A percentile compares a stretch with the other conserved stretches of the same genome.
Conservation (phyloP, 92 coral and sea anemone species). For the Blastomussa wellsi region DNA sequence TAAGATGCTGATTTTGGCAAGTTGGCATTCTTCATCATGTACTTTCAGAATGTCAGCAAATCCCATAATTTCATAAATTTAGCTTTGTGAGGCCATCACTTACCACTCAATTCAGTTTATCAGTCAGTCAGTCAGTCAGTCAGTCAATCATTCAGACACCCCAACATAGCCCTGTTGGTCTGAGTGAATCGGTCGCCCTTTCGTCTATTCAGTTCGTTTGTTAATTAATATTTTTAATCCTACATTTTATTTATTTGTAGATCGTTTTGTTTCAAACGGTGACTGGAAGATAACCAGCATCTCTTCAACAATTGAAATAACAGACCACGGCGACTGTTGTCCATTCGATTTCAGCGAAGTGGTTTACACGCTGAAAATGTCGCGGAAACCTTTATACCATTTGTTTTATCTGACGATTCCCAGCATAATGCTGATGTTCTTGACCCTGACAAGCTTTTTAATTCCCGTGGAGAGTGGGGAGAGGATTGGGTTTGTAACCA, state of each 20-base stretch:
- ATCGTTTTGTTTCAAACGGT: slow-evolving; percentile 54
- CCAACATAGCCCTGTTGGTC: too few relatives aligned
- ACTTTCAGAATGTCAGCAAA: too few relatives aligned
- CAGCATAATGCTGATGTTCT: slow-evolving; percentile 57
- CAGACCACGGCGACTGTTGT: slow-evolving; percentile 69
- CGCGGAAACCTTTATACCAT: slow-evolving; percentile 60
- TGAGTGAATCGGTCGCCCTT: too few relatives aligned
- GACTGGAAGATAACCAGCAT: slow-evolving; percentile 58
- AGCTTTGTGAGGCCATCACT: too few relatives aligned
- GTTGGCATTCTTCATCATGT: too few relatives aligned
- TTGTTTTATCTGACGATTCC: slow-evolving; percentile 74
- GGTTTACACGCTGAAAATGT: slow-evolving; percentile 43
- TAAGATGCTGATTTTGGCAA: too few relatives aligned
- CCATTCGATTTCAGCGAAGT: slow-evolving; percentile 62
- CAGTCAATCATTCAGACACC: not conserved
- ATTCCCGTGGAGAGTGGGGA: slow-evolving; percentile 90
- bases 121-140: not conserved
- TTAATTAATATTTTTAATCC: not conserved
- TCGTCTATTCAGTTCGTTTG: not conserved
- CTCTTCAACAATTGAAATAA: not conserved
- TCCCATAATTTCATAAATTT: too few relatives aligned
- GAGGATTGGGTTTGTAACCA: slow-evolving; percentile 88
- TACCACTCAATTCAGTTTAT: too few relatives aligned
- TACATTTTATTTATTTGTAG: slow-evolving; percentile 36
- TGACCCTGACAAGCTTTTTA: slow-evolving; percentile 63